Base-by-base conservation (phyloP, 2,113 vertebrate genomes). In the Vidua macroura region DNA sequence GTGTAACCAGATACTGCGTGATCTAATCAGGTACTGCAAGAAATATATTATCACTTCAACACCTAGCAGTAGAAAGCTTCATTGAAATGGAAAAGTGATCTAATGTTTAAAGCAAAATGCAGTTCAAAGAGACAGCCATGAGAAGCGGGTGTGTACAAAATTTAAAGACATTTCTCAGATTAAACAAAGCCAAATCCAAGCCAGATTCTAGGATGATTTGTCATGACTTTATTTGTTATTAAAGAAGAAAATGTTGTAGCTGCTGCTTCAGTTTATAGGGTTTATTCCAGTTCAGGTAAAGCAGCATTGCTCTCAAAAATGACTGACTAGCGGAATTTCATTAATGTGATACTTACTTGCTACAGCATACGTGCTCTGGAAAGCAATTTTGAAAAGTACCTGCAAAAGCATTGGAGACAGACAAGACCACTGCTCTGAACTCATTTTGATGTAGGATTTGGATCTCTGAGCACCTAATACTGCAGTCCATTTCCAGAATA, bases 201-300 rank as follows among this genome's bases (percentile, higher is more conserved):
- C 51, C 44, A 48, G 51, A 80, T 35, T 63, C 30, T 77, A 63
- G 67, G 52, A 28, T 64, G 41, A 55, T 80, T 85, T 93, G 68
- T 85, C 17, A 0, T 91, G 20, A 83, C 41, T 80, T 11, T 27
- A 49, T 66, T 93, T 83, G 43, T 74, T 94, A 43, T 88, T 81
- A 73, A 68, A 81, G 44, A 92, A 82, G 33, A 92, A 93, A 86
- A 75, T 90, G 37, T 73, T 88, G 56, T 10, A 92, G 64, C 64
- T 94, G 90, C 84, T 75, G 41, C 17, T 84, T 91, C 28, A 11
- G 28, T 90, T 79, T 80, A 46, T 49, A 52, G 76, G 28, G 35
- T 86, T 95, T 91, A 60, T 88, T 83, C 68, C 62, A 68, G 59
- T 92, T 86, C n/a, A 53, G 60, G 74, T 88, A 88, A 88, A 83